A percentile compares a stretch with the other conserved stretches of the same genome.
These are phyloP conservation scores for Percopsis transmontana DNA, from an alignment of 2,113 vertebrate species.

Conservation along the genomic window DNA sequence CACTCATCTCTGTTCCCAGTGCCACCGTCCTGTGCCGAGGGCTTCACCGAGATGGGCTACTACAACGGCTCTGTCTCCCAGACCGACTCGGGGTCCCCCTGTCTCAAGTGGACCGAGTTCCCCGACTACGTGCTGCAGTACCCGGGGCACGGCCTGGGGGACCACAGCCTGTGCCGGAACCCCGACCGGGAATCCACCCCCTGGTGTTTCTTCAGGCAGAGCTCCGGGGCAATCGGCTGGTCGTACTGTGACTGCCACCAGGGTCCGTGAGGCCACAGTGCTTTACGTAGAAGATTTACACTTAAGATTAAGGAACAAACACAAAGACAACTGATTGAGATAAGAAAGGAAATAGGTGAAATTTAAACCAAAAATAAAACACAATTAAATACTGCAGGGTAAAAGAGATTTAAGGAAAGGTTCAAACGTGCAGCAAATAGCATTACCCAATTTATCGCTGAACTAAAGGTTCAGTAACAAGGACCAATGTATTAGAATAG, in stretches of 20 bases:
- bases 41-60: constrained; percentile 70
- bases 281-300: too few species aligned
- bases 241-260: constrained; percentile 84
- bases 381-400: too few species aligned
- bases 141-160: constrained; percentile 79
- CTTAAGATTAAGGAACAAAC: too few species aligned
- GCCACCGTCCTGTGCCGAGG: constrained; percentile 65
- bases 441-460: too few species aligned
- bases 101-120: constrained; percentile 84
- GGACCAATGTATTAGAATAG: too few species aligned
- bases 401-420: too few species aligned
- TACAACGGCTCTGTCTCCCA: constrained; percentile 80
- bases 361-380: too few species aligned
- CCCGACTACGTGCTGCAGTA: constrained; percentile 85
- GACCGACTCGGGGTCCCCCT: constrained; percentile 76
- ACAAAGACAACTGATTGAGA: too few species aligned
- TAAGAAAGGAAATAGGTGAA: too few species aligned
- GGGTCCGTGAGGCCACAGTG: constrained; percentile 71
- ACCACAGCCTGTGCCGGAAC: constrained; percentile 84
- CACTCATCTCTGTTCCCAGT: constrained; percentile 51
- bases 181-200: constrained; percentile 78
- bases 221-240: constrained; percentile 81
- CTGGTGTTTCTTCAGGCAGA: constrained; percentile 86
- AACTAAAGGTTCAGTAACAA: too few species aligned
- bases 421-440: too few species aligned